Conservation (phyloP, 1,140 invertebrate species). For the Pygmarrhopalites habei region DNA sequence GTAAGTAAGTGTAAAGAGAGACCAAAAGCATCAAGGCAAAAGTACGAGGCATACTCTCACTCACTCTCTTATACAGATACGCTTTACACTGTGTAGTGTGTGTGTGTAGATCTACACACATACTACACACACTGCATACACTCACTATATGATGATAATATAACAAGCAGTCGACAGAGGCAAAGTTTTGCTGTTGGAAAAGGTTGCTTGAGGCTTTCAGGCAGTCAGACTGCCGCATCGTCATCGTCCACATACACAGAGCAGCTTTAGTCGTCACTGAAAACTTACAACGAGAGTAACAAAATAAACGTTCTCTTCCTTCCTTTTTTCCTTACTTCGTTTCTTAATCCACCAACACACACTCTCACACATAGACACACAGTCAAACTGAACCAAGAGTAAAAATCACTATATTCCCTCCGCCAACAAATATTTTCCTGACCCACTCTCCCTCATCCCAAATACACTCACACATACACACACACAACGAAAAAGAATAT, state of each 20-base stretch:
- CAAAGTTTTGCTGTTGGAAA: too few species aligned
- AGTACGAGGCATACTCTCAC: too few species aligned
- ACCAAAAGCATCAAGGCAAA: too few species aligned
- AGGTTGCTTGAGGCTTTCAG: slow-evolving; percentile 5
- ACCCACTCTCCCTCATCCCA: neutral
- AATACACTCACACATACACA: too few species aligned
- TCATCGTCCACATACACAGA: neutral
- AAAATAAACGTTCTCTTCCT: neutral
- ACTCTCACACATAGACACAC: neutral
- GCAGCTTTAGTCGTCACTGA: neutral
- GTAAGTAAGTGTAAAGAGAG: too few species aligned
- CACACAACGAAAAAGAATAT: too few species aligned
- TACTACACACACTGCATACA: too few species aligned
- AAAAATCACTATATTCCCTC: neutral
- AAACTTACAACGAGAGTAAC: neutral
- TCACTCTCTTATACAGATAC: too few species aligned
- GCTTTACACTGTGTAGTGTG: too few species aligned
- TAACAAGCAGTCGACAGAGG: too few species aligned
- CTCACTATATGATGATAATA: too few species aligned
- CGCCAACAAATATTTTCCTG: slow-evolving; percentile 14
- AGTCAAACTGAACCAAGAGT: neutral
- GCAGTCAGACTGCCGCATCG: neutral
- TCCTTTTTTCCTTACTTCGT: neutral
- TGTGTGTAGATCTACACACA: too few species aligned
- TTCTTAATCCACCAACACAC: neutral